Evolutionary conservation across 2,797 vertebrate species (phyloP).

Genomic region (Alcedo quadribrachys): DNA sequence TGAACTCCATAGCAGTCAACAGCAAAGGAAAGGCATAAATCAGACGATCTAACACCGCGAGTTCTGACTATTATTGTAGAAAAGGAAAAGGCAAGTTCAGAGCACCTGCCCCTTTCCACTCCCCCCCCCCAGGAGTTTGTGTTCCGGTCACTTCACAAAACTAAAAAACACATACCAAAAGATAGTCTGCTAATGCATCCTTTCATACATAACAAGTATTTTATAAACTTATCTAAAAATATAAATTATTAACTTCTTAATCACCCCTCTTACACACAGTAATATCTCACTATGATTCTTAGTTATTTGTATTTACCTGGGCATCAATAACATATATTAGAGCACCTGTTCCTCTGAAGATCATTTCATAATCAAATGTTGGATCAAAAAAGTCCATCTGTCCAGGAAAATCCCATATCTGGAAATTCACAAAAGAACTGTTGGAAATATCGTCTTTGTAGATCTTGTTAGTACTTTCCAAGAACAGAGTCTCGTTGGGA

Average conservation of each 20-base stretch:
- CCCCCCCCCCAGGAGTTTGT: background rate
- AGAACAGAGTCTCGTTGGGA: slow-evolving; percentile 96
- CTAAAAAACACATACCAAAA: background rate
- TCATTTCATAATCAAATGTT: slow-evolving; percentile 99
- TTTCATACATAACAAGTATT: background rate
- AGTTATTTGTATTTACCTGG: slow-evolving; percentile 83
- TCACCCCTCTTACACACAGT: background rate
- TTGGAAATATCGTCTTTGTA: slow-evolving; percentile 99
- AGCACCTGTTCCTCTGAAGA: slow-evolving; percentile 98
- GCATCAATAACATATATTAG: slow-evolving; percentile 99
- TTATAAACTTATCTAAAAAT: background rate
- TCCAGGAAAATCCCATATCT: slow-evolving; percentile 99
- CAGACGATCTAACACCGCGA: background rate
- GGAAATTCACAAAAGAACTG: slow-evolving; percentile 99
- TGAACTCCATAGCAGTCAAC: background rate
- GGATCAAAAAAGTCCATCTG: slow-evolving; percentile 99
- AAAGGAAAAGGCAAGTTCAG: background rate
- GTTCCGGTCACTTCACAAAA: background rate
- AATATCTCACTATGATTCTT: background rate
- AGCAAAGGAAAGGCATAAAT: background rate
- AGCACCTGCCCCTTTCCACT: background rate
- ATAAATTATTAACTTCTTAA: background rate
- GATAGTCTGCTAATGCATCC: background rate
- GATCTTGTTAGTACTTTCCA: slow-evolving; percentile 99
- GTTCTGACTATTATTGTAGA: background rate